Percentiles rank a stretch among this genome's conserved stretches.
Evolutionary conservation across 2,113 vertebrate species (phyloP).

Genomic region (Electrona antarctica): DNA sequence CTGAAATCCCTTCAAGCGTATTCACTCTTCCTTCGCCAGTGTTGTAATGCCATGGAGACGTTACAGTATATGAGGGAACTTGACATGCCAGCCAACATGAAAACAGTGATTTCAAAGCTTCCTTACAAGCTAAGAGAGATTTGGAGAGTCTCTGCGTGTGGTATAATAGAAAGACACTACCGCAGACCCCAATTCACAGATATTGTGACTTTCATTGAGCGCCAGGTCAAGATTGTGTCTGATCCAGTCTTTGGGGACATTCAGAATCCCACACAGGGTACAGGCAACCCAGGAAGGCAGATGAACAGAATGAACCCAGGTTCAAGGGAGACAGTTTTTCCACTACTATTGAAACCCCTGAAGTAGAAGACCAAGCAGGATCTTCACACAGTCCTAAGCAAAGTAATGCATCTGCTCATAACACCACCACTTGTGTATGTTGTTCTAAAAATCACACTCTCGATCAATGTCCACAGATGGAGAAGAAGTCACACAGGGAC

Average conservation of each 20-base stretch:
- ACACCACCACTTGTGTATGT: neutral
- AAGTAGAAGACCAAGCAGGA: neutral
- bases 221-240: conserved; percentile 6
- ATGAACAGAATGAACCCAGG: too few relatives aligned
- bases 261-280: neutral
- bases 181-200: neutral
- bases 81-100: too few relatives aligned
- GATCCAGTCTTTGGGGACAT: conserved; percentile 28
- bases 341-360: neutral
- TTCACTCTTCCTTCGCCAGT: too few relatives aligned
- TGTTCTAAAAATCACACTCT: neutral
- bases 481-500: neutral
- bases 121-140: too few relatives aligned
- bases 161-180: too few relatives aligned
- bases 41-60: too few relatives aligned
- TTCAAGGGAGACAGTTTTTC: conserved; percentile 13
- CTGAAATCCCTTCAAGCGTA: too few relatives aligned
- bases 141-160: too few relatives aligned
- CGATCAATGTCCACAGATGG: conserved; percentile 3
- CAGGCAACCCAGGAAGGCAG: too few relatives aligned
- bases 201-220: neutral
- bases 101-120: too few relatives aligned
- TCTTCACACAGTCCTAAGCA: neutral
- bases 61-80: too few relatives aligned
- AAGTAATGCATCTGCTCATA: neutral